Evolutionary conservation across 2,113 vertebrate species (phyloP).

Genomic region (Macrotus californicus): DNA sequence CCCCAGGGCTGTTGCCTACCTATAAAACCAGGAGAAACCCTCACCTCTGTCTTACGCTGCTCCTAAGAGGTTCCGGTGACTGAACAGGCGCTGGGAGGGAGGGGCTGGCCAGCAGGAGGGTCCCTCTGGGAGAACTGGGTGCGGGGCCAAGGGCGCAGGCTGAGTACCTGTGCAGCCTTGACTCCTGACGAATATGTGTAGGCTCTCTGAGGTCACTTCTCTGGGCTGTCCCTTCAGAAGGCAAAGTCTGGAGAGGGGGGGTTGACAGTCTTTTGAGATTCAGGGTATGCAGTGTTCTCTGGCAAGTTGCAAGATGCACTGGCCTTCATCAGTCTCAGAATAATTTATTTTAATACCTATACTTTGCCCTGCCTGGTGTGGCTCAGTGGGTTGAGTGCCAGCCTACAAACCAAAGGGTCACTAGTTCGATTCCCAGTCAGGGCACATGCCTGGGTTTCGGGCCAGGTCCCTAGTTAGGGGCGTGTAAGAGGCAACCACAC

Average conservation of each 20-base stretch:
- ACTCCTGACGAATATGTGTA: accelerated
- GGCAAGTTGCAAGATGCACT: background rate
- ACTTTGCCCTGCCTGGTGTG: no score
- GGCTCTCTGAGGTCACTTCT: background rate
- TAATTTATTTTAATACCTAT: background rate
- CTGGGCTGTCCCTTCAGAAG: background rate
- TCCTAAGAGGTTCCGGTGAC: background rate
- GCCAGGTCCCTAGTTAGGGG: no score
- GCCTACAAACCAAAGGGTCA: no score
- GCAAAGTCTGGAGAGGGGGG: background rate
- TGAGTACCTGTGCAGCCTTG: background rate
- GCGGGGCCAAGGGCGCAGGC: background rate
- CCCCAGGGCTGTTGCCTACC: background rate
- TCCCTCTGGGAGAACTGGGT: background rate
- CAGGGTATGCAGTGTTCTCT: accelerated
- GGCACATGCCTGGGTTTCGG: no score
- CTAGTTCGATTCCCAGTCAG: no score
- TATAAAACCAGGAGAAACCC: background rate
- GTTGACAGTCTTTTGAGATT: background rate
- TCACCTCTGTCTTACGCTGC: background rate
- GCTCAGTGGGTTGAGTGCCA: no score
- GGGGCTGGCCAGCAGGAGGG: background rate
- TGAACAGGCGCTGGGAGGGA: background rate
- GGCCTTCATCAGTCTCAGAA: background rate
- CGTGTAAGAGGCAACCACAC: no score